Evolutionary conservation across 2,888 invertebrate genomes (phyloP).

Genomic region (Lamproptera curius): DNA sequence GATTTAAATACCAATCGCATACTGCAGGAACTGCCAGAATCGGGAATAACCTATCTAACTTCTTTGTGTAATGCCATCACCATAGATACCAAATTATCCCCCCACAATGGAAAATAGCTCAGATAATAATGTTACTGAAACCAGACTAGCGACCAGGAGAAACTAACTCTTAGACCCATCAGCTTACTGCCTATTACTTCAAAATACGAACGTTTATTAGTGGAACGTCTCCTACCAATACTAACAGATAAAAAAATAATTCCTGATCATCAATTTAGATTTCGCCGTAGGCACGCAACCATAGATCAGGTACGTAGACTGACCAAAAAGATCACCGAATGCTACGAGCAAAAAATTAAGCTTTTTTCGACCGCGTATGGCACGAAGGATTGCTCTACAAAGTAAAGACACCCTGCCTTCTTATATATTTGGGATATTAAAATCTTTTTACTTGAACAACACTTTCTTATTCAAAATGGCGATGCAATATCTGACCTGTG

Average conservation of each 20-base stretch:
- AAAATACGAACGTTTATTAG: slow-evolving; percentile 20
- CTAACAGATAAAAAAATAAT: slow-evolving; percentile 1
- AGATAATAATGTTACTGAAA: too few relatives aligned
- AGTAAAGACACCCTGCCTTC: slow-evolving; percentile 17
- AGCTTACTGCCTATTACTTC: too few relatives aligned
- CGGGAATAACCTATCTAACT: too few relatives aligned
- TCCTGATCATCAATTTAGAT: too few relatives aligned
- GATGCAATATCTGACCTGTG: too few relatives aligned
- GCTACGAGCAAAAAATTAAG: slow-evolving; percentile 20
- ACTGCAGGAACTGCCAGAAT: too few relatives aligned
- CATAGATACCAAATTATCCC: too few relatives aligned
- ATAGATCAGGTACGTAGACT: slow-evolving; percentile 19
- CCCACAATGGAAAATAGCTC: too few relatives aligned
- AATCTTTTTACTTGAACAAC: slow-evolving; percentile 20
- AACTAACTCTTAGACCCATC: slow-evolving; percentile 9
- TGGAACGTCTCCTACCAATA: background rate
- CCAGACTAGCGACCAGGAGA: slow-evolving; percentile 13
- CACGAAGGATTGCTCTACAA: background rate
- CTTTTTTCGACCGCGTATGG: slow-evolving; percentile 29
- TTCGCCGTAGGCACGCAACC: slow-evolving; percentile 19
- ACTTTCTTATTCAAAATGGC: background rate
- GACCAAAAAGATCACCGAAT: slow-evolving; percentile 11
- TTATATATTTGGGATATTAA: slow-evolving; percentile 13
- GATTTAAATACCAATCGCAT: too few relatives aligned
- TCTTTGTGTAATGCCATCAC: too few relatives aligned